Evolutionary conservation across 2,797 vertebrate genomes (phyloP).

Genomic region (Martes flavigula): DNA sequence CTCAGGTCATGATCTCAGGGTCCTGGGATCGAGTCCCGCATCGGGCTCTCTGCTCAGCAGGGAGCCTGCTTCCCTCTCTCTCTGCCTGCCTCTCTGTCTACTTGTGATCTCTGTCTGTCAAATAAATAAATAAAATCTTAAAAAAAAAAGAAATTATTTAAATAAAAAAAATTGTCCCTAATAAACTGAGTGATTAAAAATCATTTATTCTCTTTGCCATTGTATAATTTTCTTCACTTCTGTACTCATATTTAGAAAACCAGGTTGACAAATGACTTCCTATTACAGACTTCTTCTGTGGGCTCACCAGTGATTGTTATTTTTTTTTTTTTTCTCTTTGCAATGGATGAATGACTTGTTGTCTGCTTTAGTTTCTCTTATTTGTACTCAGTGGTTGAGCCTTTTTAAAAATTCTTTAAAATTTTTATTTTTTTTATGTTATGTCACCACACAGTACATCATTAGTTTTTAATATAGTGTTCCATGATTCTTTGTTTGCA

Average conservation of each 20-base stretch:
- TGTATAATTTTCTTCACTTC: not conserved
- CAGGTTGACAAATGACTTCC: not conserved
- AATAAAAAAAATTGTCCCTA: not conserved
- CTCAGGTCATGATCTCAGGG: no score
- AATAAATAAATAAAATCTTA: accelerated
- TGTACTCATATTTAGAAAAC: not conserved
- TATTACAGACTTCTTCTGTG: not conserved
- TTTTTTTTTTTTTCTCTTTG: not conserved
- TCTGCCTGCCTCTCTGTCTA: no score
- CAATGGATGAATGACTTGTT: not conserved
- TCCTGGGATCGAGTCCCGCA: no score
- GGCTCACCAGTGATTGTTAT: not conserved
- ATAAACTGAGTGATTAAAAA: not conserved
- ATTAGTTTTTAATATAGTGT: no score
- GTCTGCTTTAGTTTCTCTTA: not conserved
- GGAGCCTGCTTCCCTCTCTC: no score
- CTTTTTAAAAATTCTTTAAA: not conserved
- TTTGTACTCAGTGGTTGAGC: not conserved
- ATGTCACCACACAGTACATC: no score
- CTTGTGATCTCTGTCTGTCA: no score
- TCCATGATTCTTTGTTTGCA: no score
- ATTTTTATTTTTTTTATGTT: no score
- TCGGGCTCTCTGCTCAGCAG: no score
- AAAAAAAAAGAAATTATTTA: no score
- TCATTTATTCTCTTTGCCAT: not conserved